Base-by-base conservation (phyloP, 2,888 invertebrate species). In the Drosophila kokeensis region DNA sequence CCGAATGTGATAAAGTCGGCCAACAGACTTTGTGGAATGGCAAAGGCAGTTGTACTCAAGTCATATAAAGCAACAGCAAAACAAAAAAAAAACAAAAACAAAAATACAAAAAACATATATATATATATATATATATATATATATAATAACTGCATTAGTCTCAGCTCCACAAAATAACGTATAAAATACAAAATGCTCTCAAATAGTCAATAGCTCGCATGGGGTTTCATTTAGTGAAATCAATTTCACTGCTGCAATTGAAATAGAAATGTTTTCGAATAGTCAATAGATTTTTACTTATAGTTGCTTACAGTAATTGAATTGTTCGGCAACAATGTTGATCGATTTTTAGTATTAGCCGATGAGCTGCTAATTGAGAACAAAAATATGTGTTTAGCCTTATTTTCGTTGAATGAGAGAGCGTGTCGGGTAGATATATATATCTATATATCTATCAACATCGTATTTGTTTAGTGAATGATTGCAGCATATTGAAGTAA, bases 11-110 rank as follows among this genome's bases (percentile, higher is more conserved):
- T 36, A 11, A 30, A 32, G 27, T 24, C 49, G 21, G 30, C 7
- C 15, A 15, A 24, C 21, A 53, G 34, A 34, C 32, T 24, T 10
- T 32, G 52, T 13, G 10, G n/a, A 30, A 34, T 10, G 24, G 21
- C n/a, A n/a, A 32, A 32, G 15, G 15, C 24, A 45, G 15, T 24
- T 24, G 8, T 24, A 15, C 15, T 45, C 24, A 45, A 45, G 45
- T 13, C 13, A 13, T 21, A 45, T 45, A 45, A 45, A 45, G 34
- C 53, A 36, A 34, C 10, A 38, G n/a, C 21, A 1, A 36, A 63
- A 63, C 18, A 63, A 67, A 53, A 36, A 6, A 38, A 21, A 27
- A 15, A 24, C 32, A n/a, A 21, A 27, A 10, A 32, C 8, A 32
- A 34, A 29, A n/a, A n/a, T 38, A 50, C 34, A 64, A 50, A 27